A percentile compares a stretch with the other conserved stretches of the same genome.
These are phyloP conservation scores for Oeneis ivallda DNA, from an alignment of 2,888 invertebrate genomes.

Conservation along the genomic window DNA sequence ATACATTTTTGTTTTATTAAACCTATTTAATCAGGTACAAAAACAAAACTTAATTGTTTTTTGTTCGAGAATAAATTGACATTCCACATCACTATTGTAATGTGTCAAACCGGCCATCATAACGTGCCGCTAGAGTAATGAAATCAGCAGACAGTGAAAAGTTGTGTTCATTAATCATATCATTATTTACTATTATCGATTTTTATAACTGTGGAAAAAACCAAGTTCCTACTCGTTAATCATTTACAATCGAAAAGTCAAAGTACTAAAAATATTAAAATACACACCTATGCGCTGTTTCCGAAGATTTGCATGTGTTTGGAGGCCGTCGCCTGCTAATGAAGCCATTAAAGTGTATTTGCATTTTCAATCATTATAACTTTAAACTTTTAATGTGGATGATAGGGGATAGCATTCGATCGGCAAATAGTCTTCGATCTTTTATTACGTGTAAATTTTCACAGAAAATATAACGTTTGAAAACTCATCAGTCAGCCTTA, in stretches of 20 bases:
- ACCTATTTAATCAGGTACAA: too few relatives aligned
- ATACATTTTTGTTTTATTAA: too few relatives aligned
- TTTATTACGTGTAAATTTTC: constrained; percentile 18
- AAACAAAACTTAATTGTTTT: too few relatives aligned
- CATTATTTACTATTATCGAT: too few relatives aligned
- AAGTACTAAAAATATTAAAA: constrained; percentile 39
- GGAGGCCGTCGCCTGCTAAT: constrained; percentile 42
- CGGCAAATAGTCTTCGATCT: constrained; percentile 16
- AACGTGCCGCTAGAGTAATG: too few relatives aligned
- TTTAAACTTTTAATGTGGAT: constrained; percentile 27
- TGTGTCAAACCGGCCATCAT: too few relatives aligned
- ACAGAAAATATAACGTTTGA: constrained; percentile 4
- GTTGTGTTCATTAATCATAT: too few relatives aligned
- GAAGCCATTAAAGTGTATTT: constrained; percentile 42
- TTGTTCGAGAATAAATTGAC: too few relatives aligned
- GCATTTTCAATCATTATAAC: constrained; percentile 42
- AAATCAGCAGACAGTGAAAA: too few relatives aligned
- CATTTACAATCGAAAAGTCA: constrained; percentile 36
- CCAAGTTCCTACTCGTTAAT: constrained; percentile 16
- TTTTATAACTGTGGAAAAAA: constrained; percentile 18
- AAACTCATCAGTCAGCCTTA: constrained; percentile 10
- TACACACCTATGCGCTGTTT: constrained; percentile 34
- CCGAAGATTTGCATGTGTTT: constrained; percentile 41
- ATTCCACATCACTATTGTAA: too few relatives aligned
- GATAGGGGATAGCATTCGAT: constrained; percentile 5